A percentile compares a stretch with the other conserved stretches of the same genome.
phyloP scores from a whole-genome alignment of 2,888 invertebrate genomes.

The Ditula angustiorana region DNA sequence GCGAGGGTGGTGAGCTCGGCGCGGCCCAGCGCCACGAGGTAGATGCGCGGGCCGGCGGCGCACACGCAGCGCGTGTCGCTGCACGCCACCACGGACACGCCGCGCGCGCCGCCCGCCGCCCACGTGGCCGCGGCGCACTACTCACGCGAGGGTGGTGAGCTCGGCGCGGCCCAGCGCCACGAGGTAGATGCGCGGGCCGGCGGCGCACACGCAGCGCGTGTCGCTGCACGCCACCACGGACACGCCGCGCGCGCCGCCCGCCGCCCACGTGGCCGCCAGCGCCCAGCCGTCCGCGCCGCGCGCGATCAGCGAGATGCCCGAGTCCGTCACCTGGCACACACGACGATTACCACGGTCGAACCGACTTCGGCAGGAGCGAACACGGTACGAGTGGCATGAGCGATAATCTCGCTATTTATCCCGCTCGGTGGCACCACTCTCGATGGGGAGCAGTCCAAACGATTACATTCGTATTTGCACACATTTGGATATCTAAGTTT shows the following conservation, averaged over 20 bases:
- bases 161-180: conserved; percentile 52
- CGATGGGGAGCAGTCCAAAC: too few relatives aligned
- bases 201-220: conserved; percentile 93
- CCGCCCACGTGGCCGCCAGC: conserved; percentile 64
- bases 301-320: conserved; percentile 67
- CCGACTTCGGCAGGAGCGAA: too few relatives aligned
- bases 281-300: conserved; percentile 74
- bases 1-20: conserved; percentile 50
- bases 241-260: conserved; percentile 91
- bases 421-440: too few relatives aligned
- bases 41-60: conserved; percentile 93
- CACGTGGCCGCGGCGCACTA: conserved; percentile 17
- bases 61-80: conserved; percentile 92
- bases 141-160: conserved; percentile 55
- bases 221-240: conserved; percentile 95
- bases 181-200: conserved; percentile 90
- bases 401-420: too few relatives aligned
- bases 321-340: conserved; percentile 85
- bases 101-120: conserved; percentile 89
- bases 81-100: conserved; percentile 95
- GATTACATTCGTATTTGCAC: too few relatives aligned
- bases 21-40: conserved; percentile 58
- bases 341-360: background rate
- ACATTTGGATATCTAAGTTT: too few relatives aligned
- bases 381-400: too few relatives aligned